Evolutionary conservation across 2,113 vertebrate species (phyloP).

Genomic region (Corvus cornix): DNA sequence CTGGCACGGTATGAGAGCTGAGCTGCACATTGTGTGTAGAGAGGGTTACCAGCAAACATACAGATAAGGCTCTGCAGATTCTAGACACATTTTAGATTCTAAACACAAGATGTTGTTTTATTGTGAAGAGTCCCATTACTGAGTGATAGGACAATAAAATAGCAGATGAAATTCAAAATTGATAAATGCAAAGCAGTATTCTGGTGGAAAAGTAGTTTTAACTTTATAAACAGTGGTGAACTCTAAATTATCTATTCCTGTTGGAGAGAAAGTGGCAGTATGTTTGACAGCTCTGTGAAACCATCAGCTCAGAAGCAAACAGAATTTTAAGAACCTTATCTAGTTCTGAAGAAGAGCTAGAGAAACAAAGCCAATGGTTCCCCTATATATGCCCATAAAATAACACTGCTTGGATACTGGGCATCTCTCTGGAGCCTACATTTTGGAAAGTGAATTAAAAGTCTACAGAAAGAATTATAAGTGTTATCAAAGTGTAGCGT

Average conservation of each 20-base stretch:
- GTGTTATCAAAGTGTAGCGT: not conserved
- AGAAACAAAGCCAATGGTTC: not conserved
- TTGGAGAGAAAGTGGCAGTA: not conserved
- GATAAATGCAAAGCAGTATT: not conserved
- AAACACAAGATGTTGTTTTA: not conserved
- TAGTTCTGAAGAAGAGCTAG: not conserved
- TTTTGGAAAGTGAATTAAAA: not conserved
- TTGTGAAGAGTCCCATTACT: not conserved
- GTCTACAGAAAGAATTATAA: not conserved
- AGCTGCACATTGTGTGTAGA: accelerated
- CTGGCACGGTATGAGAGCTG: not conserved
- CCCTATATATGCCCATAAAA: not conserved
- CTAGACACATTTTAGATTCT: not conserved
- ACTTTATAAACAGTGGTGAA: not conserved
- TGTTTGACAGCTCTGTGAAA: slow-evolving; percentile 13
- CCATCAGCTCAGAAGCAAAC: not conserved
- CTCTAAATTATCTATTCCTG: not conserved
- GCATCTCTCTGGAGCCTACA: not conserved
- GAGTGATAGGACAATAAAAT: not conserved
- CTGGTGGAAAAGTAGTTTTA: not conserved
- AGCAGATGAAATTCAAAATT: not conserved
- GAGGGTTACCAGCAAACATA: not conserved
- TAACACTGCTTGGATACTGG: not conserved
- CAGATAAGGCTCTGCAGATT: not conserved
- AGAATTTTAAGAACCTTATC: not conserved